phyloP scores from a whole-genome alignment of 2,888 invertebrate species.

The Entomobrya proxima region DNA sequence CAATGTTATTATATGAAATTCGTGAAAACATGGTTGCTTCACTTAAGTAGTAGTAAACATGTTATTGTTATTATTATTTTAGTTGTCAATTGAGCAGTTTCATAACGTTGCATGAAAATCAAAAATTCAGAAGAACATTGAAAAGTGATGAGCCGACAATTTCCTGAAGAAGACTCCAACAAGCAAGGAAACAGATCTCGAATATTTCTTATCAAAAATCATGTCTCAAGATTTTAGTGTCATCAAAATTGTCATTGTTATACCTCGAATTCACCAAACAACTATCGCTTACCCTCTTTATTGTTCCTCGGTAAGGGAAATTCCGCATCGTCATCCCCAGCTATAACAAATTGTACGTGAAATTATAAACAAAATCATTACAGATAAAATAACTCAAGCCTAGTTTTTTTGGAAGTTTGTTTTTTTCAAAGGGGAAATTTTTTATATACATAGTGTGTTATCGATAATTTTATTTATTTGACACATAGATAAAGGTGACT shows the following conservation, averaged over 20 bases:
- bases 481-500: slow-evolving; percentile 59
- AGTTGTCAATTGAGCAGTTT: not conserved
- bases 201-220: slow-evolving; percentile 13
- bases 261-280: slow-evolving; percentile 68
- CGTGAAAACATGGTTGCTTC: slow-evolving; percentile 1
- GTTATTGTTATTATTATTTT: not conserved
- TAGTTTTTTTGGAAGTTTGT: slow-evolving; percentile 12
- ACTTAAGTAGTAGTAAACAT: not conserved
- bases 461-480: slow-evolving; percentile 1
- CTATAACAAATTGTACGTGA: slow-evolving; percentile 67
- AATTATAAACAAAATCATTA: slow-evolving; percentile 68
- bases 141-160: not conserved
- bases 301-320: slow-evolving; percentile 65
- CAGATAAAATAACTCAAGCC: slow-evolving; percentile 68
- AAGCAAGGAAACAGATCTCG: not conserved
- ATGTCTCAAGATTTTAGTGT: slow-evolving; percentile 15
- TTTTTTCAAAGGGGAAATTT: slow-evolving; percentile 27
- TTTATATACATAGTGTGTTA: slow-evolving; percentile 4
- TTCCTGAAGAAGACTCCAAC: not conserved
- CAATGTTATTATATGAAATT: slow-evolving; percentile 19
- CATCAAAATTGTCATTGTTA: slow-evolving; percentile 59
- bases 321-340: slow-evolving; percentile 66
- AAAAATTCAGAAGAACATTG: not conserved
- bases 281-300: slow-evolving; percentile 68
- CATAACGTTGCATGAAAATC: not conserved